A percentile compares a stretch with the other conserved stretches of the same genome.
These are phyloP conservation scores for Caenorhabditis becei DNA, from an alignment of 2,888 invertebrate genomes.

Conservation along the genomic window DNA sequence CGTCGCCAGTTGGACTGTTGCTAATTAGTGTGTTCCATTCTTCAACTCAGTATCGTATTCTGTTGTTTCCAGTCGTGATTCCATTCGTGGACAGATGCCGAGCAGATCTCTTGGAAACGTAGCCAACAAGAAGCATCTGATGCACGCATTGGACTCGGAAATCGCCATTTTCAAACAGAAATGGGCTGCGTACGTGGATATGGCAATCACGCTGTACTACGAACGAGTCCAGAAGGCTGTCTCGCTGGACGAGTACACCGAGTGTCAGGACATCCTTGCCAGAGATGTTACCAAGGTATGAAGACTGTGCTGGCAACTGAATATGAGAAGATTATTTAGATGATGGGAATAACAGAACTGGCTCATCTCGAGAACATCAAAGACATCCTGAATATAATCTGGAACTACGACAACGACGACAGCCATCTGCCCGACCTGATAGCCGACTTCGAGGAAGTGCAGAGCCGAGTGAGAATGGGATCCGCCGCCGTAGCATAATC, in stretches of 20 bases:
- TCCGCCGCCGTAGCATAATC: constrained; percentile 22
- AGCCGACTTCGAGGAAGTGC: constrained; percentile 62
- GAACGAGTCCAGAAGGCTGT: constrained; percentile 50
- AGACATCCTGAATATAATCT: constrained; percentile 53
- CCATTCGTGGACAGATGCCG: constrained; percentile 56
- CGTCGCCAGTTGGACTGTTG: constrained; percentile 50
- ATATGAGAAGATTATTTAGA: constrained; percentile 15
- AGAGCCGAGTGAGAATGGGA: constrained; percentile 40
- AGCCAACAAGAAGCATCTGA: constrained; percentile 39
- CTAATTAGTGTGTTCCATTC: constrained; percentile 36
- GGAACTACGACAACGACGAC: constrained; percentile 46
- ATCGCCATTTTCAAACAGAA: constrained; percentile 47
- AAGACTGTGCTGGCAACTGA: not conserved
- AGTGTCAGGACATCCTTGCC: constrained; percentile 43
- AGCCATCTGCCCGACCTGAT: constrained; percentile 26
- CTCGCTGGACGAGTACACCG: constrained; percentile 58
- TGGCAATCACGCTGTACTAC: constrained; percentile 38
- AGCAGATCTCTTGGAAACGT: constrained; percentile 26
- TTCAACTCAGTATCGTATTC: not conserved
- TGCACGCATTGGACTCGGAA: constrained; percentile 48
- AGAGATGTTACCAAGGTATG: constrained; percentile 41
- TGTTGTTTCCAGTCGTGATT: constrained; percentile 39
- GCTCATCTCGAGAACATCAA: constrained; percentile 51
- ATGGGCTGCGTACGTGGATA: constrained; percentile 43
- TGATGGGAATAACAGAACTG: constrained; percentile 58